Evolutionary conservation across 2,113 vertebrate genomes (phyloP), one percentile per base, ranked within the genome.

Genomic region (Amphiprion ocellaris): DNA sequence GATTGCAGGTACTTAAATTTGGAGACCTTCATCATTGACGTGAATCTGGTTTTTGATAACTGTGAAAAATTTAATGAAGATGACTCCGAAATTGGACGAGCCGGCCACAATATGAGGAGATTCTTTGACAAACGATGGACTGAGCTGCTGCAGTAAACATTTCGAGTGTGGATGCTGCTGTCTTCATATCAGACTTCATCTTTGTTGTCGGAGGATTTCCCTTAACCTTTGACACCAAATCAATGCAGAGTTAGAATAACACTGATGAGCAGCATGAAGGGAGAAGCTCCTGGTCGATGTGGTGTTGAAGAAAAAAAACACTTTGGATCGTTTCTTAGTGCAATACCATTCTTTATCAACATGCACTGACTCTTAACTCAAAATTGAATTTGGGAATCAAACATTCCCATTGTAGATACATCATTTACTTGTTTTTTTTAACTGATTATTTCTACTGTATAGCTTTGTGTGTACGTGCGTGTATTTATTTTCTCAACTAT

Each of bases 41-140:
- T 98, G 91, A 98, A 97, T 93, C 95, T 99, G 90, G 96, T 99
- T 88, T 99, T 99, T 87, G 97, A 99, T 92, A 99, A 99, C 96
- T 99, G 98, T 94, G 97, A 98, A 96, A 97, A 95, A 82, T 99
- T 98, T 89, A 99, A 99, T 69, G 97, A 99, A 94, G 98, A 99
- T 59, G 96, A 99, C 86, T 99, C 98, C 46, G 97, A 98, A 84
- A 98, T 99, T 70, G 98, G 98, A 86, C 94, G 94, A 83, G 96
- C 98, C 50, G 97, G 98, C 76, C 97, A 99, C 94, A 97, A 92
- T 88, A 98, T 99, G 98, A 96, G 97, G 82, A 97, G 95, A 86
- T 98, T 97, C 92, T 99, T 99, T 90, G 97, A 99, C 94, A 97
- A 96, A 92, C 96, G 97, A 84, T 97, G 97, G 97, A 96, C 96